These are phyloP conservation scores for Megalurothrips usitatus DNA, from an alignment of 2,888 invertebrate species.

Conservation along the genomic window DNA sequence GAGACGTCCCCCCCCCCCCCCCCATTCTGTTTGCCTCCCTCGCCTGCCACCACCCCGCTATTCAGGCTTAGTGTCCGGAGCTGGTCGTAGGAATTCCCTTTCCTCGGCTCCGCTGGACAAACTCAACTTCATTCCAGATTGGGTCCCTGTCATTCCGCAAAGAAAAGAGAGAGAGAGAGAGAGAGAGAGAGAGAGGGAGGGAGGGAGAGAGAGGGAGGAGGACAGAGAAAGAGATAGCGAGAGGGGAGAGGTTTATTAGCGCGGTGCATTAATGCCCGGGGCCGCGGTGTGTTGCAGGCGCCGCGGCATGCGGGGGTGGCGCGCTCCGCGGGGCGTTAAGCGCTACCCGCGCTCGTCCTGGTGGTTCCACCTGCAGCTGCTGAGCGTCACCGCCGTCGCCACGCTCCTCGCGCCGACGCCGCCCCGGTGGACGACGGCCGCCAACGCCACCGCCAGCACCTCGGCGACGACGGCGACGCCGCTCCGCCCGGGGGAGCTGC, in stretches of 20 bases:
- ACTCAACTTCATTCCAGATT: neutral
- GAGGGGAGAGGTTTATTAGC: too few relatives aligned
- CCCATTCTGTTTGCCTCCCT: too few relatives aligned
- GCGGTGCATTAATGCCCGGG: too few relatives aligned
- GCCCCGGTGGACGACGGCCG: neutral
- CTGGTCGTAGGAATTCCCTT: too few relatives aligned
- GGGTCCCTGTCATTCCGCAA: neutral
- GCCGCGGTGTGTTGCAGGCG: neutral
- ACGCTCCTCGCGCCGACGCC: neutral
- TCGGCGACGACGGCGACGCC: too few relatives aligned
- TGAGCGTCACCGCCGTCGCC: too few relatives aligned
- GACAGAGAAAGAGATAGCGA: too few relatives aligned
- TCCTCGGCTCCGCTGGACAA: neutral
- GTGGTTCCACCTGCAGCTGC: constrained; percentile 2
- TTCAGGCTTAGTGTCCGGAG: too few relatives aligned
- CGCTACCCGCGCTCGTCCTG: constrained; percentile 16
- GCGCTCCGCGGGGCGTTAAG: neutral
- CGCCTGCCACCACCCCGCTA: too few relatives aligned
- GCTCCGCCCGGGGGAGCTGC: too few relatives aligned
- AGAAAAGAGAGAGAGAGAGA: neutral
- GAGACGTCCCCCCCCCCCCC: too few relatives aligned
- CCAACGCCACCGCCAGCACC: neutral
- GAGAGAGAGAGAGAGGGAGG: neutral
- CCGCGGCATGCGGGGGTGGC: neutral
- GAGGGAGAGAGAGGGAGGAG: too few relatives aligned